phyloP scores from a whole-genome alignment of 2,113 vertebrate species.

The Ptilonorhynchus violaceus region DNA sequence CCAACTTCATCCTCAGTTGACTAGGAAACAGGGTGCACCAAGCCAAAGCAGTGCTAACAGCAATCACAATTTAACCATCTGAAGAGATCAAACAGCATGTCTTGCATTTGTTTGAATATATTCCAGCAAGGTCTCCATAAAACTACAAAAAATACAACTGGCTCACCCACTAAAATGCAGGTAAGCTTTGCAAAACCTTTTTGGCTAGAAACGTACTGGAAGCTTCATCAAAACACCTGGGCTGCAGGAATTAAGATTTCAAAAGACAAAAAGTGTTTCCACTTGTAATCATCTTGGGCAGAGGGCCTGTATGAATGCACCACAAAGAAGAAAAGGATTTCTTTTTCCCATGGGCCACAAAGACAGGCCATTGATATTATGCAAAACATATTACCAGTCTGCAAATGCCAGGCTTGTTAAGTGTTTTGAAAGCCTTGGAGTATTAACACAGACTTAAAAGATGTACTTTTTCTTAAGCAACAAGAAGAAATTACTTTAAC shows the following conservation, averaged over 20 bases:
- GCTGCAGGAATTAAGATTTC: background rate
- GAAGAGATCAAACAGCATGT: constrained; percentile 31
- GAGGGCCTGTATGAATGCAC: background rate
- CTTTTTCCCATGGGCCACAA: constrained; percentile 17
- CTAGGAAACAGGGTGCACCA: constrained; percentile 7
- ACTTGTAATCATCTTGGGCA: background rate
- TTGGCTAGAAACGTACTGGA: background rate
- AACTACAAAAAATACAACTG: background rate
- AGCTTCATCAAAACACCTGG: background rate
- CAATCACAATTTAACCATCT: constrained; percentile 12
- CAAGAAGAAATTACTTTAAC: background rate
- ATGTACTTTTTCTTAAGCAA: background rate
- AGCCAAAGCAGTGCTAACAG: constrained; percentile 5
- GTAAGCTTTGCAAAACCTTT: background rate
- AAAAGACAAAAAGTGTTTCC: constrained; percentile 8
- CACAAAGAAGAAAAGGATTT: constrained; percentile 1
- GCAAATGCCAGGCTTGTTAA: background rate
- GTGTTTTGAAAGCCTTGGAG: background rate
- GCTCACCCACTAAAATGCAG: background rate
- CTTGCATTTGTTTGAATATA: background rate
- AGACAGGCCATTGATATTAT: constrained; percentile 17
- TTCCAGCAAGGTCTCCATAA: background rate
- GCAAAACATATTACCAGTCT: background rate
- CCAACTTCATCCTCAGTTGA: constrained; percentile 36
- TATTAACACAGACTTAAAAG: background rate